phyloP scores from a whole-genome alignment of 2,888 invertebrate species.

The Hirudinaria manillensis region DNA sequence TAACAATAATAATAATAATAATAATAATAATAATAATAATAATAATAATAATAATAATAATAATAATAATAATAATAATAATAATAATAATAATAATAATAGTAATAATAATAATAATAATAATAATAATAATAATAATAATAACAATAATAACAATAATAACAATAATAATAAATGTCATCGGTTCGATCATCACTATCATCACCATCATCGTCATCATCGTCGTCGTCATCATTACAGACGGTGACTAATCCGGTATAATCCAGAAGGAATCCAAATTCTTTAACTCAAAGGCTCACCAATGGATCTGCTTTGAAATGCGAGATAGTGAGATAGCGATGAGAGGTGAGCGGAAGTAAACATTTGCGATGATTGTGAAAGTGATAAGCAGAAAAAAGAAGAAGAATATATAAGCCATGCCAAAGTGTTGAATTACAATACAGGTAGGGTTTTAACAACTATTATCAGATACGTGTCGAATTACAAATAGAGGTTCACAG shows the following conservation, averaged over 20 bases:
- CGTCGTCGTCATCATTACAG: neutral
- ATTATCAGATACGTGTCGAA: too few relatives aligned
- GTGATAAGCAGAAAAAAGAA: neutral
- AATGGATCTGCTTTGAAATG: neutral
- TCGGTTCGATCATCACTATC: neutral
- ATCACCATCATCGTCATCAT: slow-evolving; percentile 4
- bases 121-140: slow-evolving; percentile 7
- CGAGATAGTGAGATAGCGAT: neutral
- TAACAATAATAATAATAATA: slow-evolving; percentile 4
- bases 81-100: slow-evolving; percentile 7
- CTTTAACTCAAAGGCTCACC: too few relatives aligned
- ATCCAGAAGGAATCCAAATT: too few relatives aligned
- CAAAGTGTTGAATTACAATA: neutral
- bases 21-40: slow-evolving; percentile 3
- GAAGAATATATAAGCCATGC: neutral
- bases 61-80: slow-evolving; percentile 7
- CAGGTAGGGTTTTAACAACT: neutral
- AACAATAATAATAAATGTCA: slow-evolving; percentile 3
- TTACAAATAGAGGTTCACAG: too few relatives aligned
- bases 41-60: slow-evolving; percentile 7
- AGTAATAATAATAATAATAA: slow-evolving; percentile 4
- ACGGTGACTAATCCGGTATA: too few relatives aligned
- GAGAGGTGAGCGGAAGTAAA: neutral
- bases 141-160: slow-evolving; percentile 1
- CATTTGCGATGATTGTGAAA: neutral